These are phyloP conservation scores for Leucosticte australis DNA, from an alignment of 2,113 vertebrate genomes.

Conservation along the genomic window DNA sequence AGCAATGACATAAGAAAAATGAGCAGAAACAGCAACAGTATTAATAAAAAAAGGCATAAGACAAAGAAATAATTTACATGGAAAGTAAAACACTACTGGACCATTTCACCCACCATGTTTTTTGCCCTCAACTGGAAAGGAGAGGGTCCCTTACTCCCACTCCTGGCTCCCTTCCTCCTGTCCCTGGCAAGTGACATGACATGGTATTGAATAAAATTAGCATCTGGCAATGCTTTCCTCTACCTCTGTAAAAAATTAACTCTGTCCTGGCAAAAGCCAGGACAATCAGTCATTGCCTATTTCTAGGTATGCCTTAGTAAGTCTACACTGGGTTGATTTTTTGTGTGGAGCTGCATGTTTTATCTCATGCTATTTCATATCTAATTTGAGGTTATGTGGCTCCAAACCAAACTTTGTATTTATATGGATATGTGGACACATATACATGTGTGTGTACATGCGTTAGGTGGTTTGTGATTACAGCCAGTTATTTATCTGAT, in stretches of 20 bases:
- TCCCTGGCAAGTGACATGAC: background rate
- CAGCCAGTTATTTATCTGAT: background rate
- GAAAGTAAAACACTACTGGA: background rate
- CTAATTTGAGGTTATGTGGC: background rate
- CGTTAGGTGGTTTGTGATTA: accelerated
- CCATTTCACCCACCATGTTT: accelerated
- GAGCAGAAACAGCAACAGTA: background rate
- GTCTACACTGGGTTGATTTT: background rate
- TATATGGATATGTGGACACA: background rate
- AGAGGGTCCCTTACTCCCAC: background rate
- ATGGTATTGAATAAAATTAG: background rate
- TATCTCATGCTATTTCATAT: background rate
- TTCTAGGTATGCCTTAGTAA: background rate
- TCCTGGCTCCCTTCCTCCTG: background rate
- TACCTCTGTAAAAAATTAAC: background rate
- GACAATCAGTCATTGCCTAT: background rate
- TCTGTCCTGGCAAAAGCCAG: background rate
- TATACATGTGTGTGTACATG: accelerated
- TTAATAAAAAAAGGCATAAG: background rate
- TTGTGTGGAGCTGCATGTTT: background rate
- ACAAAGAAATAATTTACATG: background rate
- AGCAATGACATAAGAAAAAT: background rate
- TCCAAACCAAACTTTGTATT: background rate
- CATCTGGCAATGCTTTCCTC: background rate
- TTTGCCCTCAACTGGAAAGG: background rate